Evolutionary conservation across 2,888 invertebrate genomes (phyloP).

Genomic region (Idaea biselata): DNA sequence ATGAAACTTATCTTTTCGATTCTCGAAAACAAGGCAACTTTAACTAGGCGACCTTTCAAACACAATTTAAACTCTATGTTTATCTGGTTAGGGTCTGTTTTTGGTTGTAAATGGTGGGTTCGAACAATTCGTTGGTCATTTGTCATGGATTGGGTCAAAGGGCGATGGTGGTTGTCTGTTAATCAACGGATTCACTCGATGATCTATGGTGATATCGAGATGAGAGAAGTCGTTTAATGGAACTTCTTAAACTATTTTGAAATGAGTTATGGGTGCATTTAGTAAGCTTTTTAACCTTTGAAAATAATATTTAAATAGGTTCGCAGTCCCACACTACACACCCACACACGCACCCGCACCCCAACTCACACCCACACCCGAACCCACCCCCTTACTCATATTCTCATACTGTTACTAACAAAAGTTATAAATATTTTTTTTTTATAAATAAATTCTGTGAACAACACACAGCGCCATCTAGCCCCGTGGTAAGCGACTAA

Average conservation of each 20-base stretch:
- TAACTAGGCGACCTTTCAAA: constrained; percentile 17
- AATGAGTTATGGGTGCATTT: constrained; percentile 15
- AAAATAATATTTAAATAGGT: background rate
- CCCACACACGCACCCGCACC: too few species aligned
- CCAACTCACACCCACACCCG: too few species aligned
- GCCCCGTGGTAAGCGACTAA: too few species aligned
- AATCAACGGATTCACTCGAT: constrained; percentile 58
- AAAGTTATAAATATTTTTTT: too few species aligned
- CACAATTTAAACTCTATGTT: constrained; percentile 12
- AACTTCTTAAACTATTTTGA: constrained; percentile 24
- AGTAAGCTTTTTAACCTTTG: background rate
- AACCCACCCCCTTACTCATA: too few species aligned
- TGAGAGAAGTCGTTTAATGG: constrained; percentile 16
- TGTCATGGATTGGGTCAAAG: constrained; percentile 64
- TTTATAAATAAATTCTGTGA: too few species aligned
- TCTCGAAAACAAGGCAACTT: constrained; percentile 21
- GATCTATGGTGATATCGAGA: constrained; percentile 58
- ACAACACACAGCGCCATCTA: too few species aligned
- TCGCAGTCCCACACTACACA: too few species aligned
- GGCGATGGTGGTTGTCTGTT: constrained; percentile 61
- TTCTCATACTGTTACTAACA: too few species aligned
- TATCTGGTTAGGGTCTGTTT: constrained; percentile 23
- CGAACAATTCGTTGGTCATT: constrained; percentile 56
- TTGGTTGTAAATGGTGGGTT: constrained; percentile 23
- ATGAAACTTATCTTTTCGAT: constrained; percentile 22